Conservation (phyloP, 2,113 vertebrate genomes). For the Zosterops lateralis region DNA sequence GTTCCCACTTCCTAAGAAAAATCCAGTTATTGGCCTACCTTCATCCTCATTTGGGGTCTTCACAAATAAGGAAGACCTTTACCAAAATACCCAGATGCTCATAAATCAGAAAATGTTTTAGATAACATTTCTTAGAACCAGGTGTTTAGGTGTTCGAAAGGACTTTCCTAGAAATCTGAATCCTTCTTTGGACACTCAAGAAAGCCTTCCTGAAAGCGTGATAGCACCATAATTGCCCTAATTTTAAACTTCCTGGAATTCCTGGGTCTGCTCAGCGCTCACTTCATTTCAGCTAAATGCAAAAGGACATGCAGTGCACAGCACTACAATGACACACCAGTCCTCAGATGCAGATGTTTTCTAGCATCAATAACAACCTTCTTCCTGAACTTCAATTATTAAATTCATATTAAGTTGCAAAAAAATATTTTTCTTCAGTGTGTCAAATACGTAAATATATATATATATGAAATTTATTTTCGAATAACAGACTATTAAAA, state of each 20-base stretch:
- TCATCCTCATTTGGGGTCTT: background rate
- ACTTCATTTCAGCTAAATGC: background rate
- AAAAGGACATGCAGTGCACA: background rate
- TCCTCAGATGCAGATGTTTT: background rate
- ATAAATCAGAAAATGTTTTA: background rate
- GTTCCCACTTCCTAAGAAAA: background rate
- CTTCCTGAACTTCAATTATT: background rate
- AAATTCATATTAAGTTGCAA: background rate
- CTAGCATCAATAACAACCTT: background rate
- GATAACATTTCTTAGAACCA: background rate
- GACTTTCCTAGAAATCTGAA: background rate
- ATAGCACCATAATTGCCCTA: background rate
- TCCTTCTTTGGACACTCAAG: background rate
- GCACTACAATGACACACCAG: background rate
- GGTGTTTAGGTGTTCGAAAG: background rate
- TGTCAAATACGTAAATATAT: background rate
- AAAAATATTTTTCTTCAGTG: background rate
- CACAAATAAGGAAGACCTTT: background rate
- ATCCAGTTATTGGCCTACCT: background rate
- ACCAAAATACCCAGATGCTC: accelerated
- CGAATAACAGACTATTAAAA: background rate
- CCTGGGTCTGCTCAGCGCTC: background rate
- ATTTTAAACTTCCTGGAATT: background rate
- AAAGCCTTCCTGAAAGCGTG: background rate
- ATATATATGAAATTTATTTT: background rate